phyloP scores from a whole-genome alignment of 2,888 invertebrate species.

The Xestia c-nigrum region DNA sequence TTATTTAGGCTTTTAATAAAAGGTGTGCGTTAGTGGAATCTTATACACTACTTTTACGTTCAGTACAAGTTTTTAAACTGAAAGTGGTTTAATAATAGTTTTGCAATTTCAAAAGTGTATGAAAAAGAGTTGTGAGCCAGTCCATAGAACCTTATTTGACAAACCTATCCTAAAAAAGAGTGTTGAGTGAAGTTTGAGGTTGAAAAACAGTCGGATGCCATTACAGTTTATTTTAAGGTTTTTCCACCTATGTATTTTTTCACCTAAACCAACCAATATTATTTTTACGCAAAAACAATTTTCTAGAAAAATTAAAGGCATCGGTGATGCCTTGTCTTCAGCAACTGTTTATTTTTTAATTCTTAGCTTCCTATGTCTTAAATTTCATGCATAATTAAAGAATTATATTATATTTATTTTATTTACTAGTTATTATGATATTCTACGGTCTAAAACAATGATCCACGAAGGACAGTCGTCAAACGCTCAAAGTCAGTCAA shows the following conservation, averaged over 20 bases:
- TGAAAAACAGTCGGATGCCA: constrained; percentile 38
- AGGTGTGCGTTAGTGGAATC: neutral
- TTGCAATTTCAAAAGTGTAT: neutral
- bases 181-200: neutral
- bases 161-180: neutral
- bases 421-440: neutral
- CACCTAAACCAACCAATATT: neutral
- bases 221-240: neutral
- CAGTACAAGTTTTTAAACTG: neutral
- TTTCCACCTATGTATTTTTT: constrained; percentile 3
- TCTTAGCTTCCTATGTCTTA: constrained; percentile 19
- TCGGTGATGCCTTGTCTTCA: constrained; percentile 4
- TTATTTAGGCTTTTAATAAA: constrained; percentile 1
- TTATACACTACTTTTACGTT: neutral
- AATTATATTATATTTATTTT: neutral
- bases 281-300: constrained; percentile 28
- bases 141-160: constrained; percentile 3
- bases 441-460: neutral
- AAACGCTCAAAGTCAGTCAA: constrained; percentile 20
- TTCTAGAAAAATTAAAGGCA: neutral
- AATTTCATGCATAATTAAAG: constrained; percentile 35
- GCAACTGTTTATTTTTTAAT: constrained; percentile 32
- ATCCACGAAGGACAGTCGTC: neutral
- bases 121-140: neutral
- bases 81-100: neutral